These are phyloP conservation scores for Clostera curtula DNA, from an alignment of 2,888 invertebrate species.

Conservation along the genomic window DNA sequence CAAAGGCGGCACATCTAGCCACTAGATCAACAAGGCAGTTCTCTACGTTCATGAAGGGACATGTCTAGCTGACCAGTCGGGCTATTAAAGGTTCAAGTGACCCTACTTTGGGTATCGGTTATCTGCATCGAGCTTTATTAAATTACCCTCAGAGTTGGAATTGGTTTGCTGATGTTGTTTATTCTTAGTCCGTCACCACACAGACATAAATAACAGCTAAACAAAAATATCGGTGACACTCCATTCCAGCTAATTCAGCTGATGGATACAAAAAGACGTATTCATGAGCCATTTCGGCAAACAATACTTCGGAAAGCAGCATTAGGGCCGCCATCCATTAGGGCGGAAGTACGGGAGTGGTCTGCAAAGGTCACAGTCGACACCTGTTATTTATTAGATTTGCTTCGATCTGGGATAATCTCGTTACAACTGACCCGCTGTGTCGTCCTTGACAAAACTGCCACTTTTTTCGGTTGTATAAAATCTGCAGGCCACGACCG, in stretches of 20 bases:
- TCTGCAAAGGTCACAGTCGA: slow-evolving; percentile 38
- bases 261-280: slow-evolving; percentile 14
- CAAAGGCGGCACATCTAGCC: too few species aligned
- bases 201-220: too few species aligned
- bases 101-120: too few species aligned
- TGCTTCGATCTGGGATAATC: slow-evolving; percentile 61
- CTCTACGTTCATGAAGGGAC: too few species aligned
- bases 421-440: slow-evolving; percentile 39
- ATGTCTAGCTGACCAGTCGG: too few species aligned
- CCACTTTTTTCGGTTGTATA: slow-evolving; percentile 19
- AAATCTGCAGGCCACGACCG: slow-evolving; percentile 9
- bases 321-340: slow-evolving; percentile 28
- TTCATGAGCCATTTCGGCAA: slow-evolving; percentile 20
- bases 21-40: too few species aligned
- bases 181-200: too few species aligned
- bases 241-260: slow-evolving; percentile 4
- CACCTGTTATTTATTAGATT: slow-evolving; percentile 68
- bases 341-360: slow-evolving; percentile 27
- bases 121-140: too few species aligned
- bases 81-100: too few species aligned
- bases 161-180: too few species aligned
- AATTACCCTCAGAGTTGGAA: too few species aligned
- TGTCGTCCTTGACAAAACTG: slow-evolving; percentile 17
- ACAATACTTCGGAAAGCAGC: slow-evolving; percentile 19
- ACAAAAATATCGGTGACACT: background rate